These are phyloP conservation scores for Zaprionus obscuricornis DNA, from an alignment of 2,888 invertebrate species.

Conservation along the genomic window DNA sequence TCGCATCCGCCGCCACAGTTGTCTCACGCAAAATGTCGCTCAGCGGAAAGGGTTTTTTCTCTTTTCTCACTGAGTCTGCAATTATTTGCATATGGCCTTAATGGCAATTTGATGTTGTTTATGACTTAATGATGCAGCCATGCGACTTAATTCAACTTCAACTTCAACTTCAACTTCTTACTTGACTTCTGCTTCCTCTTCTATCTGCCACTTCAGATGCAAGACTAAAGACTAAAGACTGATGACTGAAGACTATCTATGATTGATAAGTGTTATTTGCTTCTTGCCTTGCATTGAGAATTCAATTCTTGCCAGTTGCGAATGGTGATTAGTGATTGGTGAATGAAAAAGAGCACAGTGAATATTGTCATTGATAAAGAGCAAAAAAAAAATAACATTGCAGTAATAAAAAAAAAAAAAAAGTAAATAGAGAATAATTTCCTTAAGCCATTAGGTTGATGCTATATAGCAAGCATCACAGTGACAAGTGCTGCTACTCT, in stretches of 20 bases:
- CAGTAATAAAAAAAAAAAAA: no score
- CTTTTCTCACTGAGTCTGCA: slow-evolving; percentile 55
- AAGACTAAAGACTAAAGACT: no score
- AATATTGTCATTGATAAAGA: no score
- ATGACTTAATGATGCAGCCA: slow-evolving; percentile 72
- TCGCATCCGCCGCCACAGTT: slow-evolving; percentile 17
- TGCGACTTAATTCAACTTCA: slow-evolving; percentile 44
- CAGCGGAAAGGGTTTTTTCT: slow-evolving; percentile 26
- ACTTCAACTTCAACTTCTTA: no score
- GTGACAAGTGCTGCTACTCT: slow-evolving; percentile 36
- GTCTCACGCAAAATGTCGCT: slow-evolving; percentile 51
- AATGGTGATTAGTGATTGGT: slow-evolving; percentile 27
- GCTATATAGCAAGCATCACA: slow-evolving; percentile 3
- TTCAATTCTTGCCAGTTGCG: slow-evolving; percentile 26
- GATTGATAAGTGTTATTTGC: slow-evolving; percentile 72
- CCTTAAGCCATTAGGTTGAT: slow-evolving; percentile 40
- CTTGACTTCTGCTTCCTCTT: no score
- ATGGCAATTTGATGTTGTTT: slow-evolving; percentile 78
- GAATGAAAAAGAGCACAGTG: slow-evolving; percentile 10
- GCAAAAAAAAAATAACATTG: no score
- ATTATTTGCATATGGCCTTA: slow-evolving; percentile 75
- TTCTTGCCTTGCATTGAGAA: slow-evolving; percentile 59
- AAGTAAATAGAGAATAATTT: no score
- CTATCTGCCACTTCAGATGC: slow-evolving; percentile 34
- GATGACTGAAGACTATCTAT: slow-evolving; percentile 43